Percentiles rank a stretch among this genome's conserved stretches.
phyloP scores from a whole-genome alignment of 2,888 invertebrate genomes.

The Temnothorax rugatulus region DNA sequence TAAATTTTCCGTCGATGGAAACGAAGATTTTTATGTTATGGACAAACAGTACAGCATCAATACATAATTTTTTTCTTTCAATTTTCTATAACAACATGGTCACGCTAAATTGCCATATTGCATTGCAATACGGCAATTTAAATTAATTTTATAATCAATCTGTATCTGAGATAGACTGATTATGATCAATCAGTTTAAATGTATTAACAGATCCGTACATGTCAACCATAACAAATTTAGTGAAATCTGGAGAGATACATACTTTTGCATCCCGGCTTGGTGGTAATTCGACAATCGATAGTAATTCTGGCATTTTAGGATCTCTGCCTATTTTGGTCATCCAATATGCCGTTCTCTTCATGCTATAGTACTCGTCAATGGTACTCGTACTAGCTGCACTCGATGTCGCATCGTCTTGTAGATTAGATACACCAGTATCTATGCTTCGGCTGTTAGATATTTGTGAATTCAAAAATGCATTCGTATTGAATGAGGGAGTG shows the following conservation, averaged over 20 bases:
- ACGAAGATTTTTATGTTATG: not conserved
- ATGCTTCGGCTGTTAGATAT: slow-evolving; percentile 70
- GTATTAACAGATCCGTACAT: slow-evolving; percentile 81
- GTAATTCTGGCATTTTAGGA: slow-evolving; percentile 74
- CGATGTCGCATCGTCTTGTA: slow-evolving; percentile 15
- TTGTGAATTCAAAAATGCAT: slow-evolving; percentile 66
- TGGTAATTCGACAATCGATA: slow-evolving; percentile 80
- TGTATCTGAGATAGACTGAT: not conserved
- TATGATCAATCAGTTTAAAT: slow-evolving; percentile 74
- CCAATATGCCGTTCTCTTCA: slow-evolving; percentile 75
- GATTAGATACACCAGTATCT: slow-evolving; percentile 53
- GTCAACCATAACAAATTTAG: slow-evolving; percentile 83
- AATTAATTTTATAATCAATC: slow-evolving; percentile 15
- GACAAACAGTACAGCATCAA: not conserved
- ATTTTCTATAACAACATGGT: slow-evolving; percentile 14
- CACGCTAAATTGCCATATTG: not conserved
- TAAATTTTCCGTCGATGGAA: not conserved
- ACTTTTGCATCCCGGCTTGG: slow-evolving; percentile 79
- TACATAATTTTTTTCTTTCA: not conserved
- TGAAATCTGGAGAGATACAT: slow-evolving; percentile 82
- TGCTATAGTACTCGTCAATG: not conserved
- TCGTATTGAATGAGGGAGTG: slow-evolving; percentile 60
- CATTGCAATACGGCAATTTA: not conserved
- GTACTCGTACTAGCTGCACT: slow-evolving; percentile 27
- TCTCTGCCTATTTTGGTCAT: slow-evolving; percentile 77